A percentile compares a stretch with the other conserved stretches of the same genome.
Conservation (phyloP, 2,888 invertebrate species). For the Harmothoe impar region DNA sequence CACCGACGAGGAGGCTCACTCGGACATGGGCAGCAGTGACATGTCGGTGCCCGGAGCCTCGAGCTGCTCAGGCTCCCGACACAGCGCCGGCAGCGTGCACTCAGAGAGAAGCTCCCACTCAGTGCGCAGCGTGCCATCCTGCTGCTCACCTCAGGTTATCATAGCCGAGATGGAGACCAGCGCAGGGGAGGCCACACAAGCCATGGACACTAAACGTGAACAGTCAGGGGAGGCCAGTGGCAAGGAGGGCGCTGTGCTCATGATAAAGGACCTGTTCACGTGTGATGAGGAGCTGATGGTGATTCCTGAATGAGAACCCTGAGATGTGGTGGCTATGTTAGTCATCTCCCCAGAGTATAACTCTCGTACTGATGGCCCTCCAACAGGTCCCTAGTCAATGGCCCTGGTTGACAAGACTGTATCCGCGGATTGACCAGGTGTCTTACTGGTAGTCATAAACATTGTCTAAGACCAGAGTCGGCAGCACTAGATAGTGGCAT, state of each 20-base stretch:
- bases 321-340: slow-evolving; percentile 54
- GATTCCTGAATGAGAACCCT: not conserved
- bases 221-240: not conserved
- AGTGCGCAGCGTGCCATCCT: not conserved
- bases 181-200: not conserved
- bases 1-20: not conserved
- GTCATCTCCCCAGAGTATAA: too few relatives aligned
- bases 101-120: not conserved
- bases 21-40: not conserved
- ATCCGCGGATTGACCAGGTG: too few relatives aligned
- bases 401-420: too few relatives aligned
- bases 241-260: not conserved
- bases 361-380: too few relatives aligned
- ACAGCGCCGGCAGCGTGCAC: not conserved
- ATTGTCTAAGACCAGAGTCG: too few relatives aligned
- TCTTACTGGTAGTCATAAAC: too few relatives aligned
- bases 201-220: not conserved
- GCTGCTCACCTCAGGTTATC: not conserved
- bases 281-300: not conserved
- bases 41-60: not conserved
- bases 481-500: too few relatives aligned
- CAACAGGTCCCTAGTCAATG: too few relatives aligned
- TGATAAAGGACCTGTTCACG: slow-evolving; percentile 9
- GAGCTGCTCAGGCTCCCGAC: not conserved
- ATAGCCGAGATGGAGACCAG: not conserved